Percentiles rank a stretch among this genome's conserved stretches.
Conservation (phyloP, 2,888 invertebrate genomes). For the Oscheius sp. region DNA sequence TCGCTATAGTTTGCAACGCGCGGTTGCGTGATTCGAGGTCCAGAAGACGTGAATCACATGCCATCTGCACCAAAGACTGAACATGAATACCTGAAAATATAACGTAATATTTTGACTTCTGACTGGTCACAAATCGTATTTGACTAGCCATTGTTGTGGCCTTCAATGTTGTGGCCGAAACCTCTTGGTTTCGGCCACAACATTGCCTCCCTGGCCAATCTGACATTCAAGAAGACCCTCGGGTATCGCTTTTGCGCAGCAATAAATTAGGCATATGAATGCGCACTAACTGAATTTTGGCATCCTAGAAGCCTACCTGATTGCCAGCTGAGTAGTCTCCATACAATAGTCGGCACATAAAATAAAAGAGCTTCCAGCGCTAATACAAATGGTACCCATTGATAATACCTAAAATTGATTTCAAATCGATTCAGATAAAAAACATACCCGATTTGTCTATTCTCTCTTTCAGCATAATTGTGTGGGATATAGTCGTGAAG, state of each 20-base stretch:
- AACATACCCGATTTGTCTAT: conserved; percentile 68
- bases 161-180: background rate
- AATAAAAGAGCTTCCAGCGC: conserved; percentile 70
- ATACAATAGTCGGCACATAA: conserved; percentile 70
- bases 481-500: conserved; percentile 70
- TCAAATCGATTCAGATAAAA: background rate
- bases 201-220: background rate
- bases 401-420: conserved; percentile 56
- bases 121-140: background rate
- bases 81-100: conserved; percentile 70
- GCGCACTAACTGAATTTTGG: background rate
- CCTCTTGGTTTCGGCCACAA: background rate
- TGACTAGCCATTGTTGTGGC: background rate
- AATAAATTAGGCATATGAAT: conserved; percentile 24
- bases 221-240: conserved; percentile 16
- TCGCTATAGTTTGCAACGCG: conserved; percentile 69
- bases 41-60: conserved; percentile 69
- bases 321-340: conserved; percentile 70
- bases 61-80: conserved; percentile 70
- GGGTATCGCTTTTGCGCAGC: conserved; percentile 18
- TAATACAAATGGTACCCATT: conserved; percentile 69
- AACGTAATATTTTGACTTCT: background rate
- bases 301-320: conserved; percentile 56
- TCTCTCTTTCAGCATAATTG: conserved; percentile 66
- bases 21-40: conserved; percentile 67